phyloP scores from a whole-genome alignment of 2,113 vertebrate genomes.

The Tilapia sparmanii region DNA sequence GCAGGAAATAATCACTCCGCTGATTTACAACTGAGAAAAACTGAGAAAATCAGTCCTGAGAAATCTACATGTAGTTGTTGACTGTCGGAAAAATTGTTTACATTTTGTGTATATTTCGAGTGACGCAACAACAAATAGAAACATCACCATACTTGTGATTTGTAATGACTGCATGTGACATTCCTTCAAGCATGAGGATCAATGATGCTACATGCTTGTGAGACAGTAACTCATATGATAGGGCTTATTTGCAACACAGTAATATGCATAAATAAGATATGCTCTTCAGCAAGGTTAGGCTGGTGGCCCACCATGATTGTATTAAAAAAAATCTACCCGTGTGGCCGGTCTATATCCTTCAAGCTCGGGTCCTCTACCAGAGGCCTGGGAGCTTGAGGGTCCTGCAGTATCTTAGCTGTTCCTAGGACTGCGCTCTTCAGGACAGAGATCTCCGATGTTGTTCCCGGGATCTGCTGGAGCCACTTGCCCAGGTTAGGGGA shows the following conservation, averaged over 20 bases:
- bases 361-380: neutral
- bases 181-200: neutral
- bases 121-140: neutral
- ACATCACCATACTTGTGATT: too few species aligned
- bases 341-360: accelerated
- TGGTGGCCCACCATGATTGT: too few species aligned
- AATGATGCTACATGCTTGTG: too few species aligned
- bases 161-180: too few species aligned
- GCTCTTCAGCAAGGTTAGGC: too few species aligned
- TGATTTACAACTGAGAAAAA: neutral
- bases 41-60: neutral
- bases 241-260: too few species aligned
- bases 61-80: neutral
- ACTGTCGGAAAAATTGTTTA: neutral
- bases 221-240: too few species aligned
- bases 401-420: neutral
- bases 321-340: too few species aligned
- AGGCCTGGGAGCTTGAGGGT: neutral
- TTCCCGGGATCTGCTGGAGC: neutral
- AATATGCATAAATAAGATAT: too few species aligned
- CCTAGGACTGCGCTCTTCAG: neutral
- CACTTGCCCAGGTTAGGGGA: neutral
- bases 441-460: neutral
- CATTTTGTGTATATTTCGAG: neutral
- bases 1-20: neutral